phyloP scores from a whole-genome alignment of 2,888 invertebrate genomes.

The Cyclophora albipunctata region DNA sequence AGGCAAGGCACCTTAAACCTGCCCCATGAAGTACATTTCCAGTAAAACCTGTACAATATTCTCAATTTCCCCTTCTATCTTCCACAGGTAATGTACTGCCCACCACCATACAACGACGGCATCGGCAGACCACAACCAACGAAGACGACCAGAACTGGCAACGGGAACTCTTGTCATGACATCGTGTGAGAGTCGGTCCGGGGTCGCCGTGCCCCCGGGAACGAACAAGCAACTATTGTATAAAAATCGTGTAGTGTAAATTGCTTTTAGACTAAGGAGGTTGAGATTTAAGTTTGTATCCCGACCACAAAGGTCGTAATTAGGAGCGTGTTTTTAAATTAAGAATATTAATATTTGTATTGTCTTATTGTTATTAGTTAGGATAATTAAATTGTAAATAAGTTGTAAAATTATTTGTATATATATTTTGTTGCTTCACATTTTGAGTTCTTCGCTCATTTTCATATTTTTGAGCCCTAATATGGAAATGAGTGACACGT shows the following conservation, averaged over 20 bases:
- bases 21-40: no score
- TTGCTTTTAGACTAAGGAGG: neutral
- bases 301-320: neutral
- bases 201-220: conserved; percentile 39
- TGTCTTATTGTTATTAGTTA: neutral
- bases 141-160: conserved; percentile 81
- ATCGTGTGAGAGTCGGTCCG: conserved; percentile 65
- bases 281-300: neutral
- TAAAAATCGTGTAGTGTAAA: conserved; percentile 23
- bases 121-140: conserved; percentile 71
- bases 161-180: conserved; percentile 79
- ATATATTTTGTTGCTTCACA: conserved; percentile 4
- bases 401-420: conserved; percentile 9
- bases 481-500: conserved; percentile 26
- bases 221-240: conserved; percentile 53
- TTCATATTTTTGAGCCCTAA: conserved; percentile 33
- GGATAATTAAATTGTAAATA: conserved; percentile 9
- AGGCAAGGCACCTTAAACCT: no score
- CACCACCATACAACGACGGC: conserved; percentile 58
- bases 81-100: conserved; percentile 75
- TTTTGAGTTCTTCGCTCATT: conserved; percentile 2
- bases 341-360: conserved; percentile 17
- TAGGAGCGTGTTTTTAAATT: neutral
- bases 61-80: no score
- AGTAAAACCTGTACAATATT: no score